Base-by-base conservation (phyloP, 1,140 invertebrate genomes). In the Brachystomella parvula region DNA sequence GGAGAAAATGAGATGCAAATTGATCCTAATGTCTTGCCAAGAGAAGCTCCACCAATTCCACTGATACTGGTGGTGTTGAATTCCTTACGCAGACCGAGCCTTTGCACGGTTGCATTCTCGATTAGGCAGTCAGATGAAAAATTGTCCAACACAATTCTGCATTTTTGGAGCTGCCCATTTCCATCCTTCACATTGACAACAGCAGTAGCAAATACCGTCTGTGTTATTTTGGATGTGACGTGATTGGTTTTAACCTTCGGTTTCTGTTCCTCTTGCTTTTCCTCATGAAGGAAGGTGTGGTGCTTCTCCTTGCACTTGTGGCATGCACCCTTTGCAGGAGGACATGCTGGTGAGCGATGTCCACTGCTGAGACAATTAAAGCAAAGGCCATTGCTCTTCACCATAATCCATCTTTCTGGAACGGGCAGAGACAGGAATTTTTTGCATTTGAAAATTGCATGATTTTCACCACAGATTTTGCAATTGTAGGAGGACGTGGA, bases 281-380 rank as follows among this genome's bases (percentile, higher is more conserved):
- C 24, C 49, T 12, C 24, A 31, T 59, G 57, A 12, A 59, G 21
- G 3, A 59, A 9, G 26, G 57, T 29, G 57, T 59, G 26, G 57
- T 59, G 57, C 57, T 31, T 28, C 21, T 59, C 15, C 30, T 12
- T 29, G 24, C 57, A 59, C 9, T 9, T 59, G 15, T 24, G 26
- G 57, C 57, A 59, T 26, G 15, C 24, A 9, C 61, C 60, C 0
- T 33, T 57, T 2, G 12, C 19, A 12, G 3, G 49, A 1, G 15
- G 44, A n/a, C 67, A 68, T 3, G 61, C 31, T 3, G 30, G 1
- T 1, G 26, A 31, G 3, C 6, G 1, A 35, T 69, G 68, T 19
- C 30, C 39, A 47, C 12, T 9, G 1, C 33, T 12, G 0, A 69
- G 56, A 39, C 68, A 69, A 33, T 63, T 66, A 21, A 59, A 3